Evolutionary conservation across 2,797 vertebrate species (phyloP).

Genomic region (Tympanoctomys barrerae): DNA sequence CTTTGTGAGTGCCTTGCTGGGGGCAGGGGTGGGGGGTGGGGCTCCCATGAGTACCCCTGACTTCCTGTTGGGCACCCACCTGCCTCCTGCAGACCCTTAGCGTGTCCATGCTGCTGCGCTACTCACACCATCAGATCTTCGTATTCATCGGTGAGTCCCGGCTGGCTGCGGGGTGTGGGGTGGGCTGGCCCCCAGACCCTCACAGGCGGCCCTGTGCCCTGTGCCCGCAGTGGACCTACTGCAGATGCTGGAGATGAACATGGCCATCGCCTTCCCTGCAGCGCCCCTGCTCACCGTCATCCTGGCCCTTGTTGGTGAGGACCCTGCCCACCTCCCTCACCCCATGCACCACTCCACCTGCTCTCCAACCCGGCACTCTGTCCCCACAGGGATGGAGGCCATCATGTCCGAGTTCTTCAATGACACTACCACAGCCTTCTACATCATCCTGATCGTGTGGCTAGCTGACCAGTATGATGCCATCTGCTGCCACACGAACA

Average conservation of each 20-base stretch:
- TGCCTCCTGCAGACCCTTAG: constrained; percentile 93
- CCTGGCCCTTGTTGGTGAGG: constrained; percentile 97
- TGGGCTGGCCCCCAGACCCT: constrained; percentile 21
- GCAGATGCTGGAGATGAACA: constrained; percentile 99
- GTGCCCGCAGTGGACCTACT: constrained; percentile 94
- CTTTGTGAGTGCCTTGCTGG: constrained; percentile 91
- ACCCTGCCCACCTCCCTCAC: not conserved
- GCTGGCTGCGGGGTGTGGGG: not conserved
- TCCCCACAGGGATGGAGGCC: constrained; percentile 95
- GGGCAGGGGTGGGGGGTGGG: fast-evolving
- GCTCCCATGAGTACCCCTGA: not conserved
- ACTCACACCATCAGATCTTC: constrained; percentile 99
- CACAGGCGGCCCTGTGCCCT: not conserved
- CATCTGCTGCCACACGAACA: constrained; percentile 99
- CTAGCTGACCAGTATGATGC: constrained; percentile 98
- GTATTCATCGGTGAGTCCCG: constrained; percentile 96
- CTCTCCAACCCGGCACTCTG: not conserved
- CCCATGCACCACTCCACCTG: fast-evolving
- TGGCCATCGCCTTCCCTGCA: constrained; percentile 98
- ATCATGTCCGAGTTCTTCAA: constrained; percentile 99
- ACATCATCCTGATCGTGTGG: constrained; percentile 99
- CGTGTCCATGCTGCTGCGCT: constrained; percentile 97
- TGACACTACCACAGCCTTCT: constrained; percentile 98
- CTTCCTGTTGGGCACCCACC: not conserved
- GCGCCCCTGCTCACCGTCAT: constrained; percentile 98